Conservation (phyloP, 1,140 invertebrate species). For the Phymorhynchus buccinoides region DNA sequence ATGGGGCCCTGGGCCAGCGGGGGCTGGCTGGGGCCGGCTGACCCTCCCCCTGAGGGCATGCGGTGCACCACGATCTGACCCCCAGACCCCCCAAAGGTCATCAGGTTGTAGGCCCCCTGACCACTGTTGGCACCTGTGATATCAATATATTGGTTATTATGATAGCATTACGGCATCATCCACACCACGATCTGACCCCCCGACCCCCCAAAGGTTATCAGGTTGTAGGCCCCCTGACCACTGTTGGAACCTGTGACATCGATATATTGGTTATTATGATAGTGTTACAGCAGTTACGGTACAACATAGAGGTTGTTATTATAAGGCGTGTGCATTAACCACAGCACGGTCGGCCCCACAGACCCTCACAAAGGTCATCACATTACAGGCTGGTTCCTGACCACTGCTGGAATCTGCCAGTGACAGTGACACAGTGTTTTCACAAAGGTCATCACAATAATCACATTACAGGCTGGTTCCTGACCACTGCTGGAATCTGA, state of each 20-base stretch:
- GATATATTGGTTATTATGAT: too few species aligned
- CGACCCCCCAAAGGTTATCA: conserved; percentile 38
- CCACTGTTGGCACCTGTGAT: background rate
- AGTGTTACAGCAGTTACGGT: too few species aligned
- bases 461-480: conserved; percentile 33
- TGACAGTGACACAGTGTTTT: too few species aligned
- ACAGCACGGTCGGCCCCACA: conserved; percentile 53
- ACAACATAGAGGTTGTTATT: too few species aligned
- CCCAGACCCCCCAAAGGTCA: conserved; percentile 38
- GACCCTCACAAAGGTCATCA: conserved; percentile 39
- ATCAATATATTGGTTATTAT: too few species aligned
- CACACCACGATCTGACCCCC: conserved; percentile 54
- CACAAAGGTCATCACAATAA: conserved; percentile 42
- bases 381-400: conserved; percentile 34
- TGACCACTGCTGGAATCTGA: background rate
- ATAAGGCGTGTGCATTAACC: too few species aligned
- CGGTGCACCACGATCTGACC: conserved; percentile 59
- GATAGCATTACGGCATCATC: too few species aligned
- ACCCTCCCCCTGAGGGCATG: conserved; percentile 37
- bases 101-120: conserved; percentile 36
- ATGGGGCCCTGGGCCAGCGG: background rate
- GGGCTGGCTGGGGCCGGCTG: conserved; percentile 34
- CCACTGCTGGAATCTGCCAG: background rate
- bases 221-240: conserved; percentile 33
- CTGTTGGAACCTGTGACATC: too few species aligned